phyloP scores from a whole-genome alignment of 2,113 vertebrate species.

The Setophaga kirtlandii region DNA sequence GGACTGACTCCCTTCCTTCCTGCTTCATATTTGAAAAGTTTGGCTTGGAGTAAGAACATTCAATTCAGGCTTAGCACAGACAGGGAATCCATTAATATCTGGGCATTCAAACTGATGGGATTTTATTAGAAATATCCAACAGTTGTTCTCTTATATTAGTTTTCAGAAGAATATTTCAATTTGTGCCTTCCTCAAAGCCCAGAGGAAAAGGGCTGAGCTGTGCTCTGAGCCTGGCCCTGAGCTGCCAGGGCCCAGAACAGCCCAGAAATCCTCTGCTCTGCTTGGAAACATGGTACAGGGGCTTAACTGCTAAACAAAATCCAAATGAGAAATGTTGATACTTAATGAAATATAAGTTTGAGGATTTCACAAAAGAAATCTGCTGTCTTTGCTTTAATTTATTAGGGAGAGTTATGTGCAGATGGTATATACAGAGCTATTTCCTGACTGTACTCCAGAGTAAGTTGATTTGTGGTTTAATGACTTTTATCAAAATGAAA shows the following conservation, averaged over 20 bases:
- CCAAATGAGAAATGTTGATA: slow-evolving; percentile 29
- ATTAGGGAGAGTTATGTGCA: slow-evolving; percentile 46
- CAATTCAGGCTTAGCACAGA: neutral
- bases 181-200: neutral
- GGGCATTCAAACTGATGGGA: neutral
- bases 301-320: slow-evolving; percentile 51
- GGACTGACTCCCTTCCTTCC: neutral
- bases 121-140: neutral
- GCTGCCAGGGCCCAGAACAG: neutral
- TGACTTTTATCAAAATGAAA: slow-evolving; percentile 78
- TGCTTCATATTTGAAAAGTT: neutral
- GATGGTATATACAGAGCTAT: slow-evolving; percentile 60
- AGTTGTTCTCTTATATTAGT: neutral
- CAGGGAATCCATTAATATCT: neutral
- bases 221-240: neutral
- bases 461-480: slow-evolving; percentile 71
- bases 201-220: neutral
- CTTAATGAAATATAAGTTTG: slow-evolving; percentile 54
- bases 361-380: slow-evolving; percentile 58
- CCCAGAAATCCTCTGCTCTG: neutral
- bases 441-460: slow-evolving; percentile 56
- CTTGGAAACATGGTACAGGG: neutral
- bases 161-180: neutral
- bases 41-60: neutral
- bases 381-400: slow-evolving; percentile 9